phyloP scores from a whole-genome alignment of 2,888 invertebrate genomes.

The Macroteleia sp. region DNA sequence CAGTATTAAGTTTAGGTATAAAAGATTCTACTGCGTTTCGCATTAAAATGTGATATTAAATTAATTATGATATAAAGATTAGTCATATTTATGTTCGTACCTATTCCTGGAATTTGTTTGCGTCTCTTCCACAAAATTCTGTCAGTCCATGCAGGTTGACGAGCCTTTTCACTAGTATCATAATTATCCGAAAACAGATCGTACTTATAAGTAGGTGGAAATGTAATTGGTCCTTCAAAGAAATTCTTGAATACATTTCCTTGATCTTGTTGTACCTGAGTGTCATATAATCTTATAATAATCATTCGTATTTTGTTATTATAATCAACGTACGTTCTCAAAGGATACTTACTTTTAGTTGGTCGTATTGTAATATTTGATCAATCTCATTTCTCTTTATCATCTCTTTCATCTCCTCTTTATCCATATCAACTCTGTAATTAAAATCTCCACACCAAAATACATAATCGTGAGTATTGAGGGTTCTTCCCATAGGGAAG shows the following conservation, averaged over 20 bases:
- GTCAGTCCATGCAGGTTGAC: slow-evolving; percentile 99
- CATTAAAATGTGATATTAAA: too few species aligned
- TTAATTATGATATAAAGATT: too few species aligned
- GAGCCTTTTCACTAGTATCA: slow-evolving; percentile 99
- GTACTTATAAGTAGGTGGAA: slow-evolving; percentile 99
- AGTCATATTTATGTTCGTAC: too few species aligned
- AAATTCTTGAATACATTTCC: slow-evolving; percentile 96
- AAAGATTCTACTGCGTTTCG: too few species aligned
- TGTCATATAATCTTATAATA: not conserved
- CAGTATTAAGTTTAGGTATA: too few species aligned
- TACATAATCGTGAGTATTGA: slow-evolving; percentile 98
- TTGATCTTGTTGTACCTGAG: slow-evolving; percentile 89
- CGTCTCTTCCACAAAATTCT: slow-evolving; percentile 96
- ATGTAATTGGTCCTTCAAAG: slow-evolving; percentile 94
- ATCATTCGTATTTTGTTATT: too few species aligned
- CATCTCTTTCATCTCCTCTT: slow-evolving; percentile 95
- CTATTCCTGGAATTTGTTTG: slow-evolving; percentile 89
- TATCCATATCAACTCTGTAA: slow-evolving; percentile 97
- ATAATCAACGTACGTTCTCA: too few species aligned
- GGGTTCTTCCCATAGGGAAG: slow-evolving; percentile 95
- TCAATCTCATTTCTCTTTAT: slow-evolving; percentile 90
- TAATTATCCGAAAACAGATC: slow-evolving; percentile 99
- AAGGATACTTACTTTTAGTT: slow-evolving; percentile 88
- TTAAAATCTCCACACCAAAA: slow-evolving; percentile 99
- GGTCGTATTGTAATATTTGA: slow-evolving; percentile 93